Evolutionary conservation across 2,113 vertebrate species (phyloP), one percentile per base, ranked within the genome.

Genomic region (Silurus glanis): DNA sequence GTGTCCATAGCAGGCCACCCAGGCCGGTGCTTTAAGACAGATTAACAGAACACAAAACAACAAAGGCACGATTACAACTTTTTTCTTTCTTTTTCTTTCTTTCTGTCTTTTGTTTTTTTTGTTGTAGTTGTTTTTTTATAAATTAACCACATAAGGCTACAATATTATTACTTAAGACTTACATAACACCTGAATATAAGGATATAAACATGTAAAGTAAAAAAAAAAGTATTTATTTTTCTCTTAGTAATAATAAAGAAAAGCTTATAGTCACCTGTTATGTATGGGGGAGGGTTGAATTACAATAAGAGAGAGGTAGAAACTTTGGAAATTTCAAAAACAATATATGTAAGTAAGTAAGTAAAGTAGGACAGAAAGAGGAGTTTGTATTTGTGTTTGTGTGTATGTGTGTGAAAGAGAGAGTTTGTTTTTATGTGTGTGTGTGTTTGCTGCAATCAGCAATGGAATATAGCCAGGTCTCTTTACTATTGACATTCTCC

Each of bases 401-500:
- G 71, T 61, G 74, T 79, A 78, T 67, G 84, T 80, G 84, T 79
- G 71, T 80, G 75, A 56, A 37, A 37, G 37, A 37, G 37, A 37
- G 37, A 37, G 37, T 37, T 37, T 37, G 37, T 37, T 37, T 37
- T 53, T 76, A 83, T 90, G 85, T 90, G 89, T 84, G 83, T 85
- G 82, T 81, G 84, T 85, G 76, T 85, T 49, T 78, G 75, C 69
- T 92, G 89, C 90, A 91, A 91, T 90, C 92, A 91, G 91, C 87
- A 80, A 90, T 95, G 94, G 94, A 94, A 88, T 84, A 90, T 84
- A 89, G 94, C 94, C 94, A 95, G 92, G 87, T 92, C 88, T 93
- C 94, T 93, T 94, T 87, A 88, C 83, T 92, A 95, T 95, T 95
- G 94, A 93, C 93, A 95, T 95, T 95, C 95, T 90, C 90, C 93